These are phyloP conservation scores for Phaonia tiefii DNA, from an alignment of 2,888 invertebrate species.

Conservation along the genomic window DNA sequence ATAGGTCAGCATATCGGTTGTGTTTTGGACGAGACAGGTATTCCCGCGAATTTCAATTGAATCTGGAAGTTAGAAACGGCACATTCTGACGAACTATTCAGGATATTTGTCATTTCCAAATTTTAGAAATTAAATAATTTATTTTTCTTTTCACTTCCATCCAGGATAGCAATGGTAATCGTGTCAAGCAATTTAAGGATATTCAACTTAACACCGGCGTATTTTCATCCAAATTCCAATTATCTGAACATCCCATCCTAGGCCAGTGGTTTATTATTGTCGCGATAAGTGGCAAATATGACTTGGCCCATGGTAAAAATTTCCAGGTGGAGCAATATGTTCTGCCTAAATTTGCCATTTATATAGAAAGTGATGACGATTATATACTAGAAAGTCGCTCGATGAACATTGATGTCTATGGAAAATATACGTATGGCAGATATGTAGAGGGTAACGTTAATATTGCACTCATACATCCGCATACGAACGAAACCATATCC, in stretches of 20 bases:
- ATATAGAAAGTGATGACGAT: constrained; percentile 90
- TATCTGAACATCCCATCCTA: constrained; percentile 90
- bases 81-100: too few relatives aligned
- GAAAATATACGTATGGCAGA: constrained; percentile 91
- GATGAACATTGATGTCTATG: constrained; percentile 37
- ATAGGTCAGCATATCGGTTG: too few relatives aligned
- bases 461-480: too few relatives aligned
- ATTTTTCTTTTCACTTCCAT: background rate
- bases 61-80: too few relatives aligned
- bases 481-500: too few relatives aligned
- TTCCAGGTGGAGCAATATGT: constrained; percentile 68
- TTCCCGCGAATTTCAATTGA: too few relatives aligned
- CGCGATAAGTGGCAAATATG: constrained; percentile 69
- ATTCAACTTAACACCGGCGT: constrained; percentile 86
- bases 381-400: constrained; percentile 84
- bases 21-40: too few relatives aligned
- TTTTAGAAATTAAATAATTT: too few relatives aligned
- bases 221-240: constrained; percentile 86
- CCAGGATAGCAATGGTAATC: constrained; percentile 83
- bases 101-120: too few relatives aligned
- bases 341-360: constrained; percentile 83
- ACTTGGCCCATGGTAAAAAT: constrained; percentile 59
- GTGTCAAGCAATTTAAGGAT: constrained; percentile 89
- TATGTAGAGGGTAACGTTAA: constrained; percentile 92
- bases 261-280: constrained; percentile 93